These are phyloP conservation scores for Myxocyprinus asiaticus DNA, from an alignment of 2,113 vertebrate genomes.

Conservation along the genomic window DNA sequence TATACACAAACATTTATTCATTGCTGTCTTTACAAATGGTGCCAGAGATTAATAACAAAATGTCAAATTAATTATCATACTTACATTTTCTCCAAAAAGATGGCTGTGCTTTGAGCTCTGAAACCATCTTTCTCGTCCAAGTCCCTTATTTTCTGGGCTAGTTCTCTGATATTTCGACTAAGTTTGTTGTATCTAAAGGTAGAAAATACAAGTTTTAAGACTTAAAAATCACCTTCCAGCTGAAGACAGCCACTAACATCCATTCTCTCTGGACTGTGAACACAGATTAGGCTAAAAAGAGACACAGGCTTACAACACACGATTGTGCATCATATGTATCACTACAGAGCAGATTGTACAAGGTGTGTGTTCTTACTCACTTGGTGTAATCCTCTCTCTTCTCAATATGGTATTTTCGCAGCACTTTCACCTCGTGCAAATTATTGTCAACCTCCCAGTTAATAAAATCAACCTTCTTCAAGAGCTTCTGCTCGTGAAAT, in stretches of 20 bases:
- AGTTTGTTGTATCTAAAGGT: conserved; percentile 84
- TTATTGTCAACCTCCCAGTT: conserved; percentile 92
- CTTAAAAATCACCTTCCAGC: background rate
- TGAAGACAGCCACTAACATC: background rate
- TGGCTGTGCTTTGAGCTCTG: conserved; percentile 79
- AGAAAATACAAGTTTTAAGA: background rate
- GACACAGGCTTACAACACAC: too few species aligned
- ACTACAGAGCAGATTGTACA: too few species aligned
- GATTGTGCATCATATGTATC: too few species aligned
- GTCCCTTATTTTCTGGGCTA: conserved; percentile 87
- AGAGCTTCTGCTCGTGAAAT: conserved; percentile 90
- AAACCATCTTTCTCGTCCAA: conserved; percentile 86
- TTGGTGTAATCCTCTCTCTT: conserved; percentile 90
- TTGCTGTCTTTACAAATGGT: too few species aligned
- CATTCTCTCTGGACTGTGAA: background rate
- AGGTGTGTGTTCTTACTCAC: conserved; percentile 61
- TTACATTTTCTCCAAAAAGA: conserved; percentile 86
- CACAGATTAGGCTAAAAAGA: too few species aligned
- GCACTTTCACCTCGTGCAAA: conserved; percentile 84
- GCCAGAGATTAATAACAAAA: background rate
- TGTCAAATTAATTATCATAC: conserved; percentile 22
- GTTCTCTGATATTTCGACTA: conserved; percentile 83
- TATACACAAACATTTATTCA: too few species aligned
- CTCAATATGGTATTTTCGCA: conserved; percentile 84
- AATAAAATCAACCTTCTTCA: conserved; percentile 93